These are phyloP conservation scores for Tragelaphus buxtoni DNA, from an alignment of 2,113 vertebrate genomes.

Conservation along the genomic window DNA sequence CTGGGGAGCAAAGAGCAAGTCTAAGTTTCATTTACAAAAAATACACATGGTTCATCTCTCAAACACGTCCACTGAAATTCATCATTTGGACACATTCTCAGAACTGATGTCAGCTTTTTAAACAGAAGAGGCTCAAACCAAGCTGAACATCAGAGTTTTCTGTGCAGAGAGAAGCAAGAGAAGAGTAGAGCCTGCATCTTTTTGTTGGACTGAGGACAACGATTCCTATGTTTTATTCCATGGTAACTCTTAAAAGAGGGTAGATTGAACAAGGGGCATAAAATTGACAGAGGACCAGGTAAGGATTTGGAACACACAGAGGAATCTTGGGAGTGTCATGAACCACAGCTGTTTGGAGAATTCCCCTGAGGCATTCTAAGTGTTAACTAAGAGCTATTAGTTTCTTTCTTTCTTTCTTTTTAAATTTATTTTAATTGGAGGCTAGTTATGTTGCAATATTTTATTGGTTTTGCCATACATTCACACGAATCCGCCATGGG, in stretches of 20 bases:
- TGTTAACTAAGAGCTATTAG: neutral
- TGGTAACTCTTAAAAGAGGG: neutral
- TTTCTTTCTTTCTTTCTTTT: neutral
- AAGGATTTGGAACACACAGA: neutral
- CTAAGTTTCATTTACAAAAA: neutral
- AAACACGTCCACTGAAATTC: neutral
- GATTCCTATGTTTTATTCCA: neutral
- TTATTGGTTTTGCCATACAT: neutral
- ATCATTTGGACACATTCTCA: neutral
- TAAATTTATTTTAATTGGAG: neutral
- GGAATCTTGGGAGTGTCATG: neutral
- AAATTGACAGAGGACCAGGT: neutral
- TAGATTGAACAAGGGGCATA: neutral
- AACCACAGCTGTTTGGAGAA: neutral
- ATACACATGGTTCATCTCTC: neutral
- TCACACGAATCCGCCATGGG: accelerated
- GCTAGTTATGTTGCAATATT: neutral
- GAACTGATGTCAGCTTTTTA: neutral
- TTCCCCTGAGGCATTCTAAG: neutral
- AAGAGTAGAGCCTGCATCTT: neutral
- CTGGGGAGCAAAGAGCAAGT: neutral
- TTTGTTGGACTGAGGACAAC: neutral
- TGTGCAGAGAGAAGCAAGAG: neutral
- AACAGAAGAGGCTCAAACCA: neutral
- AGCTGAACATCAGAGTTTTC: neutral